A percentile compares a stretch with the other conserved stretches of the same genome.
These are phyloP conservation scores for Callocephalon fimbriatum DNA, from an alignment of 2,113 vertebrate genomes.

Conservation along the genomic window DNA sequence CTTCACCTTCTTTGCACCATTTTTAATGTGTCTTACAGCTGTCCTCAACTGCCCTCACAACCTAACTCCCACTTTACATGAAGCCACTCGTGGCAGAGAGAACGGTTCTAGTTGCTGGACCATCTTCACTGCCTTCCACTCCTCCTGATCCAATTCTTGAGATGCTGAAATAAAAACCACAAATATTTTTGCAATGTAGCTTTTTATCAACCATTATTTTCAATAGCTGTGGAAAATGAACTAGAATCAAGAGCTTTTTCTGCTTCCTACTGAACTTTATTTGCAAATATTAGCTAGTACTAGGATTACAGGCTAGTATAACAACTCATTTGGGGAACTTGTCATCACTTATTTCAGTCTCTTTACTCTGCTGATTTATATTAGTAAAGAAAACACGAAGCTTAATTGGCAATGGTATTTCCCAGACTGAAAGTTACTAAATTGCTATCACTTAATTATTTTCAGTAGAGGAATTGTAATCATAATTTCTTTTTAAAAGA, in stretches of 20 bases:
- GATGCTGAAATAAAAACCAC: not conserved
- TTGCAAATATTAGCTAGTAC: slow-evolving; percentile 31
- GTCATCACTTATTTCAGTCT: not conserved
- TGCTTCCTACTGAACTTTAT: not conserved
- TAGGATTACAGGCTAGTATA: slow-evolving; percentile 5
- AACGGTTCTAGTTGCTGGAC: rapidly evolving
- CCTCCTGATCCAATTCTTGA: not conserved
- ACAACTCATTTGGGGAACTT: not conserved
- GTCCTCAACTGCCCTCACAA: not conserved
- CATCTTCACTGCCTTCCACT: not conserved
- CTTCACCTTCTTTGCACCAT: not conserved
- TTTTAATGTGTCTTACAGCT: not conserved
- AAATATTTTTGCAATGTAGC: not conserved
- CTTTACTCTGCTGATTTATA: slow-evolving; percentile 15
- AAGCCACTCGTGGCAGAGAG: not conserved
- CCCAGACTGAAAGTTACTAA: not conserved
- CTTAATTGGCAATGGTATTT: slow-evolving; percentile 28
- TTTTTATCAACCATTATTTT: not conserved
- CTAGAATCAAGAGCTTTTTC: not conserved
- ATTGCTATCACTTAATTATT: slow-evolving; percentile 21
- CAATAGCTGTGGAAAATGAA: not conserved
- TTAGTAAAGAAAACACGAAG: slow-evolving; percentile 17
- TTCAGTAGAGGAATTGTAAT: not conserved
- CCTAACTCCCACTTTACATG: not conserved
- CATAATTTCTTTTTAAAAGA: not conserved